Percentiles rank a stretch among this genome's conserved stretches.
phyloP scores from a whole-genome alignment of 2,888 invertebrate genomes.

The Himalopsyche japonica region DNA sequence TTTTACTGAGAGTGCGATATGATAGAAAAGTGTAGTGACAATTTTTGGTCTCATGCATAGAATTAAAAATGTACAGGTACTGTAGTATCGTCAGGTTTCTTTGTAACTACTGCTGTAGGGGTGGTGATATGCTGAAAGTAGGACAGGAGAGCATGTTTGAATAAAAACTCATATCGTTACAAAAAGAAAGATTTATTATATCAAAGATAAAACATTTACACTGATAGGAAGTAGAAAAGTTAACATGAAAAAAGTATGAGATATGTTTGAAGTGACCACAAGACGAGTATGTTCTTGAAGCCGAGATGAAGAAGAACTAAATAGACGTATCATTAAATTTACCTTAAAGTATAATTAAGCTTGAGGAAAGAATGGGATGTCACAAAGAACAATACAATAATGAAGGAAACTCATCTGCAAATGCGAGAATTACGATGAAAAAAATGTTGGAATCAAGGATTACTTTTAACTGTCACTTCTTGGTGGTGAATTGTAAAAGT shows the following conservation, averaged over 20 bases:
- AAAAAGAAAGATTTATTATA: constrained; percentile 10
- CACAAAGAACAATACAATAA: no score
- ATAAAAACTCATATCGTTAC: not conserved
- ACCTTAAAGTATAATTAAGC: not conserved
- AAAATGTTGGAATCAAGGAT: no score
- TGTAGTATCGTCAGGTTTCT: no score
- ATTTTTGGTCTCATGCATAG: no score
- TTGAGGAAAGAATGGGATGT: not conserved
- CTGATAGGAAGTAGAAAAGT: constrained; percentile 2
- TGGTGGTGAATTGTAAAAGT: no score
- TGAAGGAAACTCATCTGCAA: not conserved
- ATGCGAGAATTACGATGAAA: no score
- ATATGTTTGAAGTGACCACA: not conserved
- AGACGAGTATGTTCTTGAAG: not conserved
- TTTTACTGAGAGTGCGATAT: no score
- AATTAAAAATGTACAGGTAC: no score
- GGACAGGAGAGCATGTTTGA: not conserved
- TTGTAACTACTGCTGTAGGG: no score
- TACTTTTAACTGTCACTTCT: no score
- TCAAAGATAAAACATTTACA: constrained; percentile 6
- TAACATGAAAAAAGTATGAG: constrained; percentile 7
- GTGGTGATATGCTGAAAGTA: not conserved
- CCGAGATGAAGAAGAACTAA: not conserved
- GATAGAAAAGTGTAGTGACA: no score
- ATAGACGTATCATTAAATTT: not conserved